Conservation (phyloP, 2,113 vertebrate species). For the Lutjanus erythropterus region DNA sequence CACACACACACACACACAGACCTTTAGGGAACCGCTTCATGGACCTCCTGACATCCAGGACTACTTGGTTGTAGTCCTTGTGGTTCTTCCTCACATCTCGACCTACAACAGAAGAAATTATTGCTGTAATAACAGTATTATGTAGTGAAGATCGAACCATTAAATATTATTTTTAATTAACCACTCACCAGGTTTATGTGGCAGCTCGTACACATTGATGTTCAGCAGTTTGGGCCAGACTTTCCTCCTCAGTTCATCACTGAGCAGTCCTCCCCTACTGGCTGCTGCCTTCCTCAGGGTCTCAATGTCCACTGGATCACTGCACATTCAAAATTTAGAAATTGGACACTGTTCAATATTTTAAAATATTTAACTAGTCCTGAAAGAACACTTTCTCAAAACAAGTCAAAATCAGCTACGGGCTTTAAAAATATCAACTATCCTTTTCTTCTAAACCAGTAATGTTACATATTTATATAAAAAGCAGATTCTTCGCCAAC, state of each 20-base stretch:
- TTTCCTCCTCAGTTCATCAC: conserved; percentile 82
- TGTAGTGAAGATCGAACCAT: neutral
- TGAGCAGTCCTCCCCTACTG: conserved; percentile 87
- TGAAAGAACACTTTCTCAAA: neutral
- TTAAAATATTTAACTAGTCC: neutral
- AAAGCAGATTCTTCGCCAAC: too few relatives aligned
- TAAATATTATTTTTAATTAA: neutral
- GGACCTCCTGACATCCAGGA: conserved; percentile 88
- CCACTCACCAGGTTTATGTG: conserved; percentile 78
- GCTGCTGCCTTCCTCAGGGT: conserved; percentile 81
- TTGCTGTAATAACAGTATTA: neutral
- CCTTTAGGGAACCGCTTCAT: conserved; percentile 87
- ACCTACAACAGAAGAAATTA: conserved; percentile 59
- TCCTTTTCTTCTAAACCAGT: too few relatives aligned
- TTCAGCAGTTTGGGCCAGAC: conserved; percentile 86
- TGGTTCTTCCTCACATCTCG: conserved; percentile 83
- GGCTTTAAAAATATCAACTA: neutral
- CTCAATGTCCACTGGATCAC: conserved; percentile 88
- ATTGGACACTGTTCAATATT: neutral
- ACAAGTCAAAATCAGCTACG: neutral
- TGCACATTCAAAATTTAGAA: conserved; percentile 53
- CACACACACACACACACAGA: conserved; percentile 42
- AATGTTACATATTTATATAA: neutral
- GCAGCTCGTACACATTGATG: conserved; percentile 85
- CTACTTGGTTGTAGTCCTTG: conserved; percentile 88